Evolutionary conservation across 2,888 invertebrate genomes (phyloP).

Genomic region (Laspeyria flexula): DNA sequence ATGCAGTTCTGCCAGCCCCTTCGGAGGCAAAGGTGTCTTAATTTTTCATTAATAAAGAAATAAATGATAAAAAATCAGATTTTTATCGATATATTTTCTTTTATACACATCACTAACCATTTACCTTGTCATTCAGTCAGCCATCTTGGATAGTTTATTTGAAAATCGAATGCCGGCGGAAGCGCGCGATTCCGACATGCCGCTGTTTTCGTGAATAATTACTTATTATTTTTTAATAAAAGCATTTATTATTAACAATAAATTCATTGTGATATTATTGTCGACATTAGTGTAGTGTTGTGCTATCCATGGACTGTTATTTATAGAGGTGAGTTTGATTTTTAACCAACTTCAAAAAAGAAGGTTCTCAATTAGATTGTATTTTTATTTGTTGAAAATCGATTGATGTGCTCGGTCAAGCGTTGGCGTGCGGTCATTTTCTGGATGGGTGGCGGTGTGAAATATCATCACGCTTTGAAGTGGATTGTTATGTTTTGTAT

Average conservation of each 20-base stretch:
- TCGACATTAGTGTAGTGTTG: constrained; percentile 21
- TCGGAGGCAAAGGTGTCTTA: no score
- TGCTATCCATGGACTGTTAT: constrained; percentile 30
- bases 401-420: constrained; percentile 1
- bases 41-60: no score
- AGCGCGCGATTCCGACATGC: constrained; percentile 59
- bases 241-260: constrained; percentile 12
- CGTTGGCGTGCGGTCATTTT: neutral
- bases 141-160: constrained; percentile 81
- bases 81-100: constrained; percentile 50
- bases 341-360: no score
- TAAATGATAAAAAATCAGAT: constrained; percentile 9
- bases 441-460: neutral
- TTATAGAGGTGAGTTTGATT: constrained; percentile 22
- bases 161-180: constrained; percentile 76
- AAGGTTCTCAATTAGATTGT: no score
- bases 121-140: constrained; percentile 63
- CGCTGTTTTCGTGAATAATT: constrained; percentile 44
- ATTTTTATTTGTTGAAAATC: no score
- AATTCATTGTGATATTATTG: constrained; percentile 12
- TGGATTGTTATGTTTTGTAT: no score
- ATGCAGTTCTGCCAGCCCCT: no score
- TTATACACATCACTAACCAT: constrained; percentile 57
- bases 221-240: constrained; percentile 7
- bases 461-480: neutral